Evolutionary conservation across 2,888 invertebrate genomes (phyloP), one percentile per base, ranked within the genome.

Genomic region (Meiosimyza platycephala): DNA sequence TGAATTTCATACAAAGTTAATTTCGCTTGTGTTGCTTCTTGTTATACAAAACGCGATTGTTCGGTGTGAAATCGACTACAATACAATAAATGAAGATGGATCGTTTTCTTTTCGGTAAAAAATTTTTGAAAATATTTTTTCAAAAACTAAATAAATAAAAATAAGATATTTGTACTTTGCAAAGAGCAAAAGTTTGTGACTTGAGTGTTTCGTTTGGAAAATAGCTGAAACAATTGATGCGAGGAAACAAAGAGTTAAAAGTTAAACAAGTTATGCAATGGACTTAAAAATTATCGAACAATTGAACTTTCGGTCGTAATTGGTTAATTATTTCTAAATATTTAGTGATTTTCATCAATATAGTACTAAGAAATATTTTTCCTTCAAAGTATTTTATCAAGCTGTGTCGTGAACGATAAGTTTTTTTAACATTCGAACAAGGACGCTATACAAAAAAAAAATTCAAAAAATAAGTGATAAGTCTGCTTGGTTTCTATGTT

Each of bases 81-180:
- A 93, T 80, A 89, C 90, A 73, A 89, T 92, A 54, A 91, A 92
- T 78, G 89, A 90, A 47, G 93, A 94, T 87, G 93, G 93, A 82
- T 93, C 93, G 22, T 94, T 90, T 81, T 90, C 92, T 84, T 94
- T 93, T 85, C 93, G 93, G 91, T 90, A 75, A 79, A 74, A 51
- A 54, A n/a, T 63, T 40, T 5, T 62, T 59, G 54, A 73, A 60
- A 64, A 65, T 55, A 16, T 51, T 62, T 81, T 77, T 9, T 1
- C 33, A 18, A 9, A 52, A 18, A 64, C 28, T 1, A 16, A 59
- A 64, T 18, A 2, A 11, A n/a, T 11, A 52, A 67, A 60, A 18
- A 63, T 47, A 48, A 67, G 1, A 5, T 7, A 12, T 1, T 51
- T 1, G 47, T 13, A 52, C n/a, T 57, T 57, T 57, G 13, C 12